phyloP scores from a whole-genome alignment of 2,888 invertebrate genomes.

The Protula sp. region DNA sequence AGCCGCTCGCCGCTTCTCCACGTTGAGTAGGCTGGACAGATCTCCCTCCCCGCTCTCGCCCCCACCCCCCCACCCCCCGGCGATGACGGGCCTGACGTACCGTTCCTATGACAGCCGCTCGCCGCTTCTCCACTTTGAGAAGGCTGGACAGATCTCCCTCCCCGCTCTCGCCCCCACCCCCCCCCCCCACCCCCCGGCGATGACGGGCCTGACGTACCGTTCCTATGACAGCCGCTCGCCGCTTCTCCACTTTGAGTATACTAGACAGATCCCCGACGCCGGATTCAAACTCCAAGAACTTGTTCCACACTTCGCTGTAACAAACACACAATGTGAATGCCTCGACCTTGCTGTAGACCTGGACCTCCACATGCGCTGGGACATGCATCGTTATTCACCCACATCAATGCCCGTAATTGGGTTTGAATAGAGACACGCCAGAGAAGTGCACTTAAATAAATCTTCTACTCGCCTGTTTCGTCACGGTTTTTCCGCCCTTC shows the following conservation, averaged over 20 bases:
- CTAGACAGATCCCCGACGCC: slow-evolving; percentile 96
- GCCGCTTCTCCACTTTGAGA: slow-evolving; percentile 90
- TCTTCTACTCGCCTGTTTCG: too few relatives aligned
- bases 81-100: slow-evolving; percentile 53
- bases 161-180: slow-evolving; percentile 93
- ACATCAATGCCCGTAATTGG: too few relatives aligned
- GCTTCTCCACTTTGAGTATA: slow-evolving; percentile 93
- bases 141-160: slow-evolving; percentile 96
- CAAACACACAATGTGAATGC: neutral
- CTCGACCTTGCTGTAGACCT: neutral
- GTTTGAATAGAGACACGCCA: too few relatives aligned
- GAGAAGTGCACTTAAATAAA: neutral
- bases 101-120: slow-evolving; percentile 86
- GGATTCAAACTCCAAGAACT: slow-evolving; percentile 96
- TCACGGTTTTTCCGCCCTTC: too few relatives aligned
- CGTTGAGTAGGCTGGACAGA: slow-evolving; percentile 92
- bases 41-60: slow-evolving; percentile 99
- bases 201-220: too few relatives aligned
- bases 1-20: slow-evolving; percentile 85
- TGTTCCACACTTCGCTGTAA: slow-evolving; percentile 89
- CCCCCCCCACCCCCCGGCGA: too few relatives aligned
- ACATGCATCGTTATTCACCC: too few relatives aligned
- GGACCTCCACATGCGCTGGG: neutral
- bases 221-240: slow-evolving; percentile 83
- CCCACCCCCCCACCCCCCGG: too few relatives aligned